Evolutionary conservation across 2,888 invertebrate species (phyloP).

Genomic region (Drepana falcataria): DNA sequence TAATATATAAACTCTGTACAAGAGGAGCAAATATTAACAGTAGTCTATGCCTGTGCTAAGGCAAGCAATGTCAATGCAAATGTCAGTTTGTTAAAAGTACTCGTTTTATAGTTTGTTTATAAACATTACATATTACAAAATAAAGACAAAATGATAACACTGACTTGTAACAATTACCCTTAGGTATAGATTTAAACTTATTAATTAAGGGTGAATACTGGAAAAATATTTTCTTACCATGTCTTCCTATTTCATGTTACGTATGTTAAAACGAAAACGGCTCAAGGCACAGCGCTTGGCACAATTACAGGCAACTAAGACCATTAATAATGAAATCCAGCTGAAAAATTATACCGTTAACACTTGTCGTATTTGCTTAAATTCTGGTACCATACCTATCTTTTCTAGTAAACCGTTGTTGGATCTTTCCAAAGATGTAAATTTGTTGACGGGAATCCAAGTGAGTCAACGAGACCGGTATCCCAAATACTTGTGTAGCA

Average conservation of each 20-base stretch:
- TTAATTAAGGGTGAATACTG: no score
- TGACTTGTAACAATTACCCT: no score
- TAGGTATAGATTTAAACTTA: no score
- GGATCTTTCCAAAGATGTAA: conserved; percentile 41
- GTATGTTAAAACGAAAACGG: conserved; percentile 6
- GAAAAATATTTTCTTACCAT: neutral
- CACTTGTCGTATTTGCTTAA: conserved; percentile 53
- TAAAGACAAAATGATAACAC: no score
- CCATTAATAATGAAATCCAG: neutral
- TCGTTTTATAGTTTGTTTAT: no score
- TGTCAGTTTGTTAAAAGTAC: no score
- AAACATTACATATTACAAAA: no score
- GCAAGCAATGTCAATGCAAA: no score
- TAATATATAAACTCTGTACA: no score
- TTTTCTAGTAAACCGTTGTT: conserved; percentile 20
- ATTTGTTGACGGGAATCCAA: conserved; percentile 36
- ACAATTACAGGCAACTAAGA: neutral
- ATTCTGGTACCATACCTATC: conserved; percentile 41
- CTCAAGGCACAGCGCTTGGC: neutral
- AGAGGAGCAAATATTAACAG: no score
- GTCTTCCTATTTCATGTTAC: conserved; percentile 1
- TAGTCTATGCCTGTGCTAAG: no score
- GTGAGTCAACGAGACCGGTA: conserved; percentile 35
- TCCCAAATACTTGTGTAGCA: conserved; percentile 43
- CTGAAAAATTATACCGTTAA: conserved; percentile 3